These are phyloP conservation scores for Gracilinanus agilis DNA, from an alignment of 2,113 vertebrate species.

Conservation along the genomic window DNA sequence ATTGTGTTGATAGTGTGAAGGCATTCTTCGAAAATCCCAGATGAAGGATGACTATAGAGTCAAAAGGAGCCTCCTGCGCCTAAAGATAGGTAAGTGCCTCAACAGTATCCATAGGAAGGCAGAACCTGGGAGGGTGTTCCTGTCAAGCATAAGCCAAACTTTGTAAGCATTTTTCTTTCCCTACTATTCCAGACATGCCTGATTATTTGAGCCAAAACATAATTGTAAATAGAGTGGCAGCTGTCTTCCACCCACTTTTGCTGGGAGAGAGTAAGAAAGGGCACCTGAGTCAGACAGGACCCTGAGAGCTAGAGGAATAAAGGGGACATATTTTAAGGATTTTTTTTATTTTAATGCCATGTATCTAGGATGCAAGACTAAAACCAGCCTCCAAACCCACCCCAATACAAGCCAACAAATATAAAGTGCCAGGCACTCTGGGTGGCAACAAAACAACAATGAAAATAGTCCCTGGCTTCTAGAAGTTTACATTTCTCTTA, in stretches of 20 bases:
- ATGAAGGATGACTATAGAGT: slow-evolving; percentile 73
- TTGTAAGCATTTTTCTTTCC: slow-evolving; percentile 85
- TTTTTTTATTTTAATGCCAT: too few relatives aligned
- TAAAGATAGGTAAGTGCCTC: slow-evolving; percentile 80
- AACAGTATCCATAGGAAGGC: slow-evolving; percentile 80
- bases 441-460: not conserved
- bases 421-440: not conserved
- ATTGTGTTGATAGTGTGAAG: slow-evolving; percentile 64
- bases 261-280: too few relatives aligned
- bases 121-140: slow-evolving; percentile 83
- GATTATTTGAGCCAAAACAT: too few relatives aligned
- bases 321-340: too few relatives aligned
- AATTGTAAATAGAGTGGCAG: too few relatives aligned
- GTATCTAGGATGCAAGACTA: not conserved
- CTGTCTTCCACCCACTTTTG: too few relatives aligned
- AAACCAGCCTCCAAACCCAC: not conserved
- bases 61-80: slow-evolving; percentile 75
- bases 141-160: slow-evolving; percentile 82
- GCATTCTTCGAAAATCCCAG: slow-evolving; percentile 75
- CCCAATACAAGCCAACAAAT: not conserved
- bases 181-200: not conserved
- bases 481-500: not conserved
- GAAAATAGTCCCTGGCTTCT: not conserved
- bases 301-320: too few relatives aligned
- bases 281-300: too few relatives aligned